Conservation (phyloP, 2,797 vertebrate species). For the Helarctos malayanus region DNA sequence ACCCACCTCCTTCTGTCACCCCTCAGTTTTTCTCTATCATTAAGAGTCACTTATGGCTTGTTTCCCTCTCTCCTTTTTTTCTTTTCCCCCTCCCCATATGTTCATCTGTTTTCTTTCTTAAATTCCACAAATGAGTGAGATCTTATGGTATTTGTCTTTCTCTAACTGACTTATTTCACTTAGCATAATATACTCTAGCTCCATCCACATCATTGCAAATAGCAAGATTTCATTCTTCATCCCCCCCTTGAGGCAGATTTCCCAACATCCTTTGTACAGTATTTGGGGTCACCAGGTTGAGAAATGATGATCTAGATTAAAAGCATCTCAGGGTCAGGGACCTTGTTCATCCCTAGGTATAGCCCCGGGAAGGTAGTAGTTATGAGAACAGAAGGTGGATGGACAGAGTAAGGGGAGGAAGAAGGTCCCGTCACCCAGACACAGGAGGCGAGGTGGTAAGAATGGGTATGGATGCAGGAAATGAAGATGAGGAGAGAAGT, state of each 20-base stretch:
- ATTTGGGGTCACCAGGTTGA: background rate
- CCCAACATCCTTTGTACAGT: background rate
- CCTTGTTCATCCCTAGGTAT: background rate
- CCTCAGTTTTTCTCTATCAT: background rate
- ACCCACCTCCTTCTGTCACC: background rate
- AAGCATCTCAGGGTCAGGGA: background rate
- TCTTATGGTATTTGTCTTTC: background rate
- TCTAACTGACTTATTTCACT: background rate
- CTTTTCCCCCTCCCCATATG: background rate
- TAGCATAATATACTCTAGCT: background rate
- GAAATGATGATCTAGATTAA: constrained; percentile 28
- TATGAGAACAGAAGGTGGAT: background rate
- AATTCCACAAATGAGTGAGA: background rate
- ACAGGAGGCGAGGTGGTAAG: background rate
- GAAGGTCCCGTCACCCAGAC: background rate
- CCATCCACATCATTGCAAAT: background rate
- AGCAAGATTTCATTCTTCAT: background rate
- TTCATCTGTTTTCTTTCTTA: background rate
- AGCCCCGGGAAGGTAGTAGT: background rate
- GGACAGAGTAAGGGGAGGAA: background rate
- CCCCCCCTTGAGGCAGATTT: background rate
- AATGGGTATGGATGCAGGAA: background rate
- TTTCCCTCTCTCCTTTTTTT: background rate
- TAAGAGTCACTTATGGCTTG: background rate
- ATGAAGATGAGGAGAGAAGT: background rate